These are phyloP conservation scores for Callorhinus ursinus DNA, from an alignment of 2,113 vertebrate genomes.

Conservation along the genomic window DNA sequence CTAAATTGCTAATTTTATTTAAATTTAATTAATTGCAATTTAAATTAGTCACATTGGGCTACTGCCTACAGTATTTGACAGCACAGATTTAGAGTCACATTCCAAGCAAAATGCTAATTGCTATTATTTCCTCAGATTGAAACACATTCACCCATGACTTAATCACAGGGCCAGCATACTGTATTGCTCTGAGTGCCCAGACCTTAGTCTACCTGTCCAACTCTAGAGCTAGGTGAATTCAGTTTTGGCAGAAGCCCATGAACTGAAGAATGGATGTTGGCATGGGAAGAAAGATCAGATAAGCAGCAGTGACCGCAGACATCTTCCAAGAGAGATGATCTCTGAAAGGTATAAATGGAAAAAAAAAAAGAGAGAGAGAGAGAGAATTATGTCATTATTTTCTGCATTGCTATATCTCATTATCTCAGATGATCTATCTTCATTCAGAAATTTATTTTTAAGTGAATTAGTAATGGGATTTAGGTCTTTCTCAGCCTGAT, in stretches of 20 bases:
- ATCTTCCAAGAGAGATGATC: background rate
- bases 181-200: background rate
- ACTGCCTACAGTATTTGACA: background rate
- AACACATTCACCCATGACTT: background rate
- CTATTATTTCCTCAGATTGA: background rate
- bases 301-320: background rate
- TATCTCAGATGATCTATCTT: background rate
- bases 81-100: background rate
- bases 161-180: background rate
- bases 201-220: background rate
- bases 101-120: background rate
- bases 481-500: background rate
- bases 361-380: no score
- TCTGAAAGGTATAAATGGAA: no score
- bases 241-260: background rate
- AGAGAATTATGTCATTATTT: background rate
- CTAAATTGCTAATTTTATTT: background rate
- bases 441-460: background rate
- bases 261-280: no score
- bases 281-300: background rate
- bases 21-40: background rate
- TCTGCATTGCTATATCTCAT: background rate
- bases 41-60: background rate
- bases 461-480: background rate
- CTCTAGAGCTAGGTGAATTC: background rate